Percentiles rank a stretch among this genome's conserved stretches.
phyloP scores from a whole-genome alignment of 2,113 vertebrate genomes.

The Butorides virescens region DNA sequence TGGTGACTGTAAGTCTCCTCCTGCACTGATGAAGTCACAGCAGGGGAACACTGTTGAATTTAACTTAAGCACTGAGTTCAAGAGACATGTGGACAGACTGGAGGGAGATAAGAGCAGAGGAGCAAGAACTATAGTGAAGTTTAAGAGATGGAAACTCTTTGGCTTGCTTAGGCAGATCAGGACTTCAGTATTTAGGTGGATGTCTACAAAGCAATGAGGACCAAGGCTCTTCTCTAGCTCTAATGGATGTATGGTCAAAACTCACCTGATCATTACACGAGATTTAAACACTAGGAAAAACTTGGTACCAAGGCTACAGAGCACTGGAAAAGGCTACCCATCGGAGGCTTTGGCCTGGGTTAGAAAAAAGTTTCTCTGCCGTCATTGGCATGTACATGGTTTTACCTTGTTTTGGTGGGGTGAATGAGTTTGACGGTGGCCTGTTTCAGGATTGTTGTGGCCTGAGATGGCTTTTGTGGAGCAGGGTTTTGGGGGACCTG shows the following conservation, averaged over 20 bases:
- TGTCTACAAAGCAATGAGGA: neutral
- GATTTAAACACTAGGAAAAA: neutral
- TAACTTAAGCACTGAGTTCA: neutral
- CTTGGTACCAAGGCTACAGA: neutral
- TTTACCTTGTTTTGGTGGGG: neutral
- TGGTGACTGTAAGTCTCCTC: neutral
- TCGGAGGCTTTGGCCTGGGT: neutral
- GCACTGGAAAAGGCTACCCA: neutral
- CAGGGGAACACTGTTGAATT: neutral
- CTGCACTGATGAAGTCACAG: neutral
- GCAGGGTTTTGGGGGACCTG: neutral
- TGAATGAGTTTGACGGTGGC: neutral
- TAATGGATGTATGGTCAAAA: neutral
- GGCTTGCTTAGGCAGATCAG: neutral
- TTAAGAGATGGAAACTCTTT: neutral
- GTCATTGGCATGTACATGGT: rapidly evolving
- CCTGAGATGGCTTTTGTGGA: neutral
- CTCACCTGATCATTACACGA: neutral
- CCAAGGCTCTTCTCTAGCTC: rapidly evolving
- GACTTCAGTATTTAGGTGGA: neutral
- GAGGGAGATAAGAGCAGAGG: neutral
- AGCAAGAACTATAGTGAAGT: neutral
- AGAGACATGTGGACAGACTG: neutral
- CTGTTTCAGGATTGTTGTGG: neutral
- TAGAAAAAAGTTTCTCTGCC: neutral